Evolutionary conservation across 2,888 invertebrate genomes (phyloP).

Genomic region (Drosophila testacea): DNA sequence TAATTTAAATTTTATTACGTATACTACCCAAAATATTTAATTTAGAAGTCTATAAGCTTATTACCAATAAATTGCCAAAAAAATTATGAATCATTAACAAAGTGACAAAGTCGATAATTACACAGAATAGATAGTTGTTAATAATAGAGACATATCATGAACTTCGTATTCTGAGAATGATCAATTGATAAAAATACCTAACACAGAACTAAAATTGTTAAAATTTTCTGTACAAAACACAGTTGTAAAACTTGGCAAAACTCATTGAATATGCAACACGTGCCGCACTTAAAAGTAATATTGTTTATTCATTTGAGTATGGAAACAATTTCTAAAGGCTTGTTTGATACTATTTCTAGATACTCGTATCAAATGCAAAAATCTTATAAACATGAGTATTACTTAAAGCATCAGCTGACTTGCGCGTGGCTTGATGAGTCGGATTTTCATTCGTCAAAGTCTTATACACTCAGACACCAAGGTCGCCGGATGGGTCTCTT

Average conservation of each 20-base stretch:
- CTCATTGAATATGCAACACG: conserved; percentile 29
- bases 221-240: not conserved
- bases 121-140: not conserved
- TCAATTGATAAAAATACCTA: not conserved
- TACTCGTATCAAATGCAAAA: conserved; percentile 16
- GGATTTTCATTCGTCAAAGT: conserved; percentile 13
- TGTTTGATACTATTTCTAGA: not conserved
- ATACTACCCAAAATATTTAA: too few species aligned
- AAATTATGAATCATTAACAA: not conserved
- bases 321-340: too few species aligned
- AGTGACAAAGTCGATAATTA: conserved; percentile 7
- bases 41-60: not conserved
- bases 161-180: conserved; percentile 11
- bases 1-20: too few species aligned
- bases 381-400: conserved; percentile 34
- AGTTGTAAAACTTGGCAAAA: not conserved
- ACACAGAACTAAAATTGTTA: not conserved
- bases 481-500: conserved; percentile 4
- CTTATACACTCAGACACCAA: conserved; percentile 12
- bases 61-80: conserved; percentile 1
- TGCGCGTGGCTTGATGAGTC: conserved; percentile 49
- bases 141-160: not conserved
- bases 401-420: conserved; percentile 20
- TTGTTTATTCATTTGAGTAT: too few species aligned
- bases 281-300: too few species aligned